Evolutionary conservation across 2,888 invertebrate species (phyloP).

Genomic region (Colostygia pectinataria): DNA sequence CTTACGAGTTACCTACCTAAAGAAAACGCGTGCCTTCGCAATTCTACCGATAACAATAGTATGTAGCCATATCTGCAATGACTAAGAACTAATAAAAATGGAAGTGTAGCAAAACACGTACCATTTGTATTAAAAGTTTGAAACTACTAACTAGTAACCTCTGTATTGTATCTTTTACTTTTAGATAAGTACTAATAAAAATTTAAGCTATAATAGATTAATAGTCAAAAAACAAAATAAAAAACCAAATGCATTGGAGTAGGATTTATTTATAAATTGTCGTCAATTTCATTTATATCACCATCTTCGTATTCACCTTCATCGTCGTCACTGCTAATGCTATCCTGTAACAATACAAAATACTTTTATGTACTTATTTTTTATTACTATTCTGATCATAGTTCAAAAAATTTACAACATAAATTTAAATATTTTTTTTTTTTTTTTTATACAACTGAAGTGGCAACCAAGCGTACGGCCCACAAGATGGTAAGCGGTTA

Average conservation of each 20-base stretch:
- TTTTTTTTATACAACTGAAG: too few species aligned
- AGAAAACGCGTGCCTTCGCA: constrained; percentile 27
- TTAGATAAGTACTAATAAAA: not conserved
- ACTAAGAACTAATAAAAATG: constrained; percentile 15
- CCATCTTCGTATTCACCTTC: constrained; percentile 35
- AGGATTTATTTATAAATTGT: constrained; percentile 28
- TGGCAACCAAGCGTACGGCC: too few species aligned
- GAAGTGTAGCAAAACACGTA: not conserved
- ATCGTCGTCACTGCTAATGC: constrained; percentile 25
- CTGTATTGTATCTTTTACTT: too few species aligned
- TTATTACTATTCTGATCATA: too few species aligned
- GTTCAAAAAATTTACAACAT: too few species aligned
- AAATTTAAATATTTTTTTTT: too few species aligned
- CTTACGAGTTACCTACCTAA: not conserved
- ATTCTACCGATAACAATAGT: constrained; percentile 14
- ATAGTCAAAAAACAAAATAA: constrained; percentile 14
- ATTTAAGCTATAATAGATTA: too few species aligned
- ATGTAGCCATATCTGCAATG: constrained; percentile 15
- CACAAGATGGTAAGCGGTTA: too few species aligned
- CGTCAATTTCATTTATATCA: constrained; percentile 49
- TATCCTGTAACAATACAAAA: constrained; percentile 27
- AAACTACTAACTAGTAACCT: not conserved
- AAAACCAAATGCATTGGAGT: constrained; percentile 12
- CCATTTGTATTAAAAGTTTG: not conserved
- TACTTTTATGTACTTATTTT: too few species aligned